phyloP scores from a whole-genome alignment of 2,888 invertebrate species.

The Ennomos erosarius region DNA sequence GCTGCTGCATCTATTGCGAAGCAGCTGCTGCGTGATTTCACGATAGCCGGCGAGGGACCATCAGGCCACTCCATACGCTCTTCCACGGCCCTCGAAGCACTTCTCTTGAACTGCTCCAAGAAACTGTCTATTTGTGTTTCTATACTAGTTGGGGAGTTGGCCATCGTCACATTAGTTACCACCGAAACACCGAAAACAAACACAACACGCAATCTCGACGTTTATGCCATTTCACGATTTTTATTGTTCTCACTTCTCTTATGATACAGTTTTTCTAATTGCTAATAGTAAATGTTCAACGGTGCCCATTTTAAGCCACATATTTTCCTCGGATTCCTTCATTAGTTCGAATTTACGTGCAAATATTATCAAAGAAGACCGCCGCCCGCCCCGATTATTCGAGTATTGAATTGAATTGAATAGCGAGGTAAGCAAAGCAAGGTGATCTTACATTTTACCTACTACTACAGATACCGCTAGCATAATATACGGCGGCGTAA shows the following conservation, averaged over 20 bases:
- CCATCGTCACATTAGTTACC: slow-evolving; percentile 84
- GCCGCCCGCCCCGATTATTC: slow-evolving; percentile 67
- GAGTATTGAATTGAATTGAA: slow-evolving; percentile 51
- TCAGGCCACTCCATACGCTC: slow-evolving; percentile 84
- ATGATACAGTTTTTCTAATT: slow-evolving; percentile 37
- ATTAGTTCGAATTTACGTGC: slow-evolving; percentile 63
- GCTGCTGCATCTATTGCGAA: slow-evolving; percentile 75
- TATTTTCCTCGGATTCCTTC: slow-evolving; percentile 62
- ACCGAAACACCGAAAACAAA: slow-evolving; percentile 82
- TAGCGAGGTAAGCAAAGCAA: slow-evolving; percentile 34
- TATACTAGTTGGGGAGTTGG: slow-evolving; percentile 88
- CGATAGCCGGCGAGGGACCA: slow-evolving; percentile 73
- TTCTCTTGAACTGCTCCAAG: slow-evolving; percentile 92
- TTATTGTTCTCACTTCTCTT: slow-evolving; percentile 48
- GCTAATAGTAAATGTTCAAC: slow-evolving; percentile 44
- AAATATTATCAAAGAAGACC: slow-evolving; percentile 67
- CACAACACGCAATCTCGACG: slow-evolving; percentile 65
- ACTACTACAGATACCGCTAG: slow-evolving; percentile 79
- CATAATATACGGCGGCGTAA: too few relatives aligned
- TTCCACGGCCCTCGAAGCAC: slow-evolving; percentile 92
- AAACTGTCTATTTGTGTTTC: slow-evolving; percentile 94
- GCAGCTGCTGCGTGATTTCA: slow-evolving; percentile 81
- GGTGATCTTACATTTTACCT: slow-evolving; percentile 56
- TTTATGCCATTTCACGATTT: slow-evolving; percentile 61
- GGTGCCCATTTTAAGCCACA: slow-evolving; percentile 58